Conservation (phyloP, 2,797 vertebrate species). For the Picus viridis region DNA sequence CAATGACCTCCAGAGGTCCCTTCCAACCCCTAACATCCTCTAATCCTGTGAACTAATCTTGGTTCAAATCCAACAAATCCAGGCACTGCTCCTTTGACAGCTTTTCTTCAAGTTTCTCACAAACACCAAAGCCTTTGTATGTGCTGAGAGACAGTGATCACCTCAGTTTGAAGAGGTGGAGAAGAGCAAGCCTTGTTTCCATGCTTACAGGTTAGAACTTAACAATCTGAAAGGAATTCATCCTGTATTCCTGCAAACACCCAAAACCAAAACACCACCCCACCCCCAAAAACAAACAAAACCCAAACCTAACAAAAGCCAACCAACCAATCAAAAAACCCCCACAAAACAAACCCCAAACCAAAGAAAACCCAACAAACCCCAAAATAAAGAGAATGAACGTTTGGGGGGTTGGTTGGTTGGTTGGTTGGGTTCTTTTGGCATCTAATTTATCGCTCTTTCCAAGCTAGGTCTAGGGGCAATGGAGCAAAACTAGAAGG, state of each 20-base stretch:
- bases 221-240: neutral
- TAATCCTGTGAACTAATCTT: too few species aligned
- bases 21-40: too few species aligned
- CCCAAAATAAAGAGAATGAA: neutral
- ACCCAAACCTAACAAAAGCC: too few species aligned
- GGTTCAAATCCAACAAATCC: neutral
- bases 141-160: neutral
- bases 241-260: neutral
- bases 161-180: neutral
- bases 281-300: too few species aligned
- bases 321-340: too few species aligned
- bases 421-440: neutral
- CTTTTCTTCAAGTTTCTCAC: neutral
- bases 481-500: too few species aligned
- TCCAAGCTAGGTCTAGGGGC: neutral
- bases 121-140: neutral
- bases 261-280: neutral
- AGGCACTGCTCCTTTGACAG: too few species aligned
- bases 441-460: neutral
- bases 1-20: too few species aligned
- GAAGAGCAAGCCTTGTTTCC: neutral
- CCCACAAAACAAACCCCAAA: too few species aligned
- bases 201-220: neutral
- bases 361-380: too few species aligned
- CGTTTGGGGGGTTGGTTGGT: neutral